These are phyloP conservation scores for Muscidifurax raptorellus DNA, from an alignment of 1,140 invertebrate genomes.

Conservation along the genomic window DNA sequence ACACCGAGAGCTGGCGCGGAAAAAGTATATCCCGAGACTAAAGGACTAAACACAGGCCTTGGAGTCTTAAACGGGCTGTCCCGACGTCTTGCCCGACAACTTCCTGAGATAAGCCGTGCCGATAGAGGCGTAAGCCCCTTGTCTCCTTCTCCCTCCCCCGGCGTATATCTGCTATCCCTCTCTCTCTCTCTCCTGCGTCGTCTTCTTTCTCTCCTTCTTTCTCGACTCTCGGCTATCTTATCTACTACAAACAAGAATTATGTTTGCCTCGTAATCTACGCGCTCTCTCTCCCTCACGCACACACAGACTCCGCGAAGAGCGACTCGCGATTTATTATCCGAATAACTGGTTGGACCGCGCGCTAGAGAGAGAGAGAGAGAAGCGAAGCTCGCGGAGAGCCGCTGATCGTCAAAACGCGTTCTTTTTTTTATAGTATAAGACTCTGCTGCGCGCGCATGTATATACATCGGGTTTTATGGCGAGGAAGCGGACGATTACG, in stretches of 20 bases:
- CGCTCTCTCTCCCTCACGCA: not conserved
- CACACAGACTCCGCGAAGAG: constrained; percentile 1
- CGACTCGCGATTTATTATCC: constrained; percentile 70
- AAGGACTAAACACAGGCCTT: constrained; percentile 68
- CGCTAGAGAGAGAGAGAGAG: constrained; percentile 42
- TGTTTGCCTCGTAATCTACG: constrained; percentile 71
- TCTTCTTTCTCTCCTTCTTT: constrained; percentile 25
- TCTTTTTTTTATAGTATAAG: not conserved
- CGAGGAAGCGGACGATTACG: constrained; percentile 9
- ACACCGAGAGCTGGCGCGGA: not conserved
- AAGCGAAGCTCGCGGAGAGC: not conserved
- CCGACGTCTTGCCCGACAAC: constrained; percentile 69
- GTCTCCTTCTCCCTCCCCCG: constrained; percentile 38
- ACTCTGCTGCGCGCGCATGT: no score
- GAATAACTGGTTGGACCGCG: constrained; percentile 57
- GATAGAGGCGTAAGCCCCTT: constrained; percentile 69
- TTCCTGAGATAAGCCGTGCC: constrained; percentile 71
- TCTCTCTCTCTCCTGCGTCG: constrained; percentile 44
- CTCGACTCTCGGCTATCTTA: constrained; percentile 64
- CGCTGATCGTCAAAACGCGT: constrained; percentile 48
- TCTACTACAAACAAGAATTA: constrained; percentile 75
- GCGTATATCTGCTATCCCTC: constrained; percentile 42
- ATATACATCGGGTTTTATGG: not conserved
- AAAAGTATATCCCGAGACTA: not conserved
- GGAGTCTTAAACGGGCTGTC: constrained; percentile 68